phyloP scores from a whole-genome alignment of 1,140 invertebrate genomes.

The Ceratosolen solmsi region DNA sequence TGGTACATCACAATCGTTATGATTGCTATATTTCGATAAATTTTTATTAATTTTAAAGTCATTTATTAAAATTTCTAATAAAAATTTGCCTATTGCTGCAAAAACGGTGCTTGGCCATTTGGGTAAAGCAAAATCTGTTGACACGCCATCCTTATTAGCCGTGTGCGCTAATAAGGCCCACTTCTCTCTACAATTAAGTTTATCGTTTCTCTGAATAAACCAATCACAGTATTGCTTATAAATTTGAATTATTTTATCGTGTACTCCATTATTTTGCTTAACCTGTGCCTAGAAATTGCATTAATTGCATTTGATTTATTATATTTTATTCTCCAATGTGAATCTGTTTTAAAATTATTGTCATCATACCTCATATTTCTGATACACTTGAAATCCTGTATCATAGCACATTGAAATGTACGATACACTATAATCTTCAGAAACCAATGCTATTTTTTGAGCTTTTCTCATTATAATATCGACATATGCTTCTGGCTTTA shows the following conservation, averaged over 20 bases:
- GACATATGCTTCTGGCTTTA: constrained; percentile 79
- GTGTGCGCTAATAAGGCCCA: constrained; percentile 81
- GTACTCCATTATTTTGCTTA: constrained; percentile 78
- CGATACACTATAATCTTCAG: constrained; percentile 85
- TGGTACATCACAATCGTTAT: constrained; percentile 68
- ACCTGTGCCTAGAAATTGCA: constrained; percentile 74
- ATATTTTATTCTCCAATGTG: neutral
- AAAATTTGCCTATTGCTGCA: constrained; percentile 83
- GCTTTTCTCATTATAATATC: constrained; percentile 80
- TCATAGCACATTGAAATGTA: constrained; percentile 77
- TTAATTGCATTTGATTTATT: neutral
- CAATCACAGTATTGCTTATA: constrained; percentile 83
- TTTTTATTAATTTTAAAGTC: constrained; percentile 88
- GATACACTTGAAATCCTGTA: constrained; percentile 81
- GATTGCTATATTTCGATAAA: constrained; percentile 74
- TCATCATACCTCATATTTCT: constrained; percentile 62
- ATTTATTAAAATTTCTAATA: constrained; percentile 89
- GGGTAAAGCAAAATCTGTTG: constrained; percentile 75
- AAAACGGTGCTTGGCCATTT: constrained; percentile 80
- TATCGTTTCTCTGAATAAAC: constrained; percentile 74
- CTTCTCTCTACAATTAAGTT: constrained; percentile 79
- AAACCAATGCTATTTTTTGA: constrained; percentile 80
- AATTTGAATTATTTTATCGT: constrained; percentile 79
- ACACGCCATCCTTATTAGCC: constrained; percentile 74
- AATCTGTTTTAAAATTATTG: constrained; percentile 5